These are phyloP conservation scores for Falco columbarius DNA, from an alignment of 2,797 vertebrate species.

Conservation along the genomic window DNA sequence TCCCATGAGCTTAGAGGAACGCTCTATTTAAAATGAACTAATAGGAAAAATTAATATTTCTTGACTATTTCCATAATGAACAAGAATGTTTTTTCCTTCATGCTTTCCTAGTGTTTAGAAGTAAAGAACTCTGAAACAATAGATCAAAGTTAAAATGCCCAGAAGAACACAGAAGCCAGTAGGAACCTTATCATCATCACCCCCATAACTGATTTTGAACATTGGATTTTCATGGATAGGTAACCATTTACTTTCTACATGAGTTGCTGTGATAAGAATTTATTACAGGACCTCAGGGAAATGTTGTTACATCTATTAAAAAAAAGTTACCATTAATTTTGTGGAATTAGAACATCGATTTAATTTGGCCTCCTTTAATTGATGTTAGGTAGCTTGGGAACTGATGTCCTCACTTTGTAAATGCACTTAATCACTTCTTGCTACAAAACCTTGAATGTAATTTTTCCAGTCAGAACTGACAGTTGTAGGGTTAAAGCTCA, in stretches of 20 bases:
- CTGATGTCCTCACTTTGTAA: conserved; percentile 72
- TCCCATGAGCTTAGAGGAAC: neutral
- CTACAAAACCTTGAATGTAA: conserved; percentile 35
- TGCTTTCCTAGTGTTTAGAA: neutral
- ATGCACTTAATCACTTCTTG: conserved; percentile 73
- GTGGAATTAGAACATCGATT: conserved; percentile 77
- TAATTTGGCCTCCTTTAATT: conserved; percentile 76
- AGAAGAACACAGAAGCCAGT: neutral
- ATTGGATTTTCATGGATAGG: conserved; percentile 58
- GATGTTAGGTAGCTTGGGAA: conserved; percentile 75
- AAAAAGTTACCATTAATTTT: conserved; percentile 77
- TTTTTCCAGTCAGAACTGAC: conserved; percentile 57
- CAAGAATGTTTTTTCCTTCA: neutral
- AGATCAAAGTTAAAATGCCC: neutral
- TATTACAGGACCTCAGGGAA: conserved; percentile 74
- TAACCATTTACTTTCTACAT: conserved; percentile 55
- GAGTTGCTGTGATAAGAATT: conserved; percentile 69
- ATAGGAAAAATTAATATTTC: neutral
- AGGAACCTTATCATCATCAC: neutral
- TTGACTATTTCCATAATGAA: neutral
- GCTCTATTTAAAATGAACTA: conserved; percentile 6
- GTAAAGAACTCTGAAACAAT: neutral
- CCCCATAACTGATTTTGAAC: conserved; percentile 19
- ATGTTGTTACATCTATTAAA: conserved; percentile 74
- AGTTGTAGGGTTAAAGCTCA: conserved; percentile 69